Evolutionary conservation across 2,888 invertebrate species (phyloP).

Genomic region (Mesorhabditis spiculigera): DNA sequence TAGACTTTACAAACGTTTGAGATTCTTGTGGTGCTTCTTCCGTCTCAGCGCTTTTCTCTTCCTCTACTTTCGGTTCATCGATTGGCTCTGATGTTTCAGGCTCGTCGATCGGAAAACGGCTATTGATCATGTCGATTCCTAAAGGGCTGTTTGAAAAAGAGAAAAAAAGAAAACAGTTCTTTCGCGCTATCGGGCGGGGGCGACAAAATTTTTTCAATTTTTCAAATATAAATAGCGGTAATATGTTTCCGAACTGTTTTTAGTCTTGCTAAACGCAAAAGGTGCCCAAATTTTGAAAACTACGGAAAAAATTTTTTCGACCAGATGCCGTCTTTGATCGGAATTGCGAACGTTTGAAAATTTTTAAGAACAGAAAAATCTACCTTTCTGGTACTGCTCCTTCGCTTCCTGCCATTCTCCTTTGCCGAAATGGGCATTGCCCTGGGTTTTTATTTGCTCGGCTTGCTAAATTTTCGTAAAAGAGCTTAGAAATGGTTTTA

Average conservation of each 20-base stretch:
- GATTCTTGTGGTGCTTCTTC: neutral
- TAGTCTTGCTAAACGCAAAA: no score
- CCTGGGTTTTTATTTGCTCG: slow-evolving; percentile 26
- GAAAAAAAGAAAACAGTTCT: no score
- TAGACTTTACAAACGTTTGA: neutral
- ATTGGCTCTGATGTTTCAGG: neutral
- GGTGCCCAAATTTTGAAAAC: no score
- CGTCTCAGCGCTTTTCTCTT: neutral
- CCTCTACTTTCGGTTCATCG: neutral
- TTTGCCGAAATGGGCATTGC: slow-evolving; percentile 36
- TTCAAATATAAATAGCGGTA: no score
- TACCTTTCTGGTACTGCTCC: slow-evolving; percentile 19
- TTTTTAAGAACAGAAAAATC: no score
- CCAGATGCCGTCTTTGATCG: no score
- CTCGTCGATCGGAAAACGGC: neutral
- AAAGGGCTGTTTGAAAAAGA: no score
- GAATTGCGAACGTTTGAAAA: no score
- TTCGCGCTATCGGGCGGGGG: no score
- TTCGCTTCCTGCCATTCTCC: slow-evolving; percentile 34
- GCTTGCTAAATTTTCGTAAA: slow-evolving; percentile 2
- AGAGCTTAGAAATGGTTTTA: neutral
- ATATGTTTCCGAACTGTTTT: no score
- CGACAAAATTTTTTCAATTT: no score
- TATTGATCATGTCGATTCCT: neutral
- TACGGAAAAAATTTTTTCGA: no score